Evolutionary conservation across 2,113 vertebrate genomes (phyloP), one percentile per base, ranked within the genome.

Genomic region (Brachirus orientalis): DNA sequence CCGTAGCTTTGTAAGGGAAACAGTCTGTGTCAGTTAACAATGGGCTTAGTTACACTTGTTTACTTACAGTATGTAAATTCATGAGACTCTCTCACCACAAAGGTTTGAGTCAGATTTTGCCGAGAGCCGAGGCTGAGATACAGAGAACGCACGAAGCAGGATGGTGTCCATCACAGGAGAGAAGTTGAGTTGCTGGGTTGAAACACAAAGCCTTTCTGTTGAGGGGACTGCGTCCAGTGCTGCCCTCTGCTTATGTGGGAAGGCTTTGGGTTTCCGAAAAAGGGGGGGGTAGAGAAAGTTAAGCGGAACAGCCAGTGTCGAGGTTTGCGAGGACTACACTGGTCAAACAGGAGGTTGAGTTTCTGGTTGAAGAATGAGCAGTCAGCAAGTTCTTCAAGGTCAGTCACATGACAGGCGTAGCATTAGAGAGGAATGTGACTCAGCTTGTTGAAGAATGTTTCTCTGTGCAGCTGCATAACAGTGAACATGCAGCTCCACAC

Each of bases 361-460:
- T 79, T 82, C 43, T 66, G 6, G n/a, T n/a, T n/a, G n/a, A n/a
- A n/a, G 52, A 61, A 71, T 63, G 72, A 76, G 68, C 2, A 77
- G 86, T 90, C 90, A 92, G 88, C 86, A 80, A 63, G 75, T 89
- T 80, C 36, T 68, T 76, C 54, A 57, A 68, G 70, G 58, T 36
- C 48, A 1, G 70, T 88, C 88, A 88, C 76, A 75, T 89, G 86
- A 86, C 60, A 20, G 22, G 11, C 1, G 7, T 17, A 36, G 58
- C 17, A 19, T 13, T 33, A 17, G 18, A 14, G 58, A 69, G 62
- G 59, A 83, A 85, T 63, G 55, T 47, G 50, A 9, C 20, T 45
- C 0, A 8, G 53, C 44, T 59, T 50, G 59, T 55, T 60, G 50
- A 50, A 56, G 38, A 63, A 63, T 69, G 74, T 66, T 16, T 56